Base-by-base conservation (phyloP, 2,113 vertebrate species). In the Varanus salvator region DNA sequence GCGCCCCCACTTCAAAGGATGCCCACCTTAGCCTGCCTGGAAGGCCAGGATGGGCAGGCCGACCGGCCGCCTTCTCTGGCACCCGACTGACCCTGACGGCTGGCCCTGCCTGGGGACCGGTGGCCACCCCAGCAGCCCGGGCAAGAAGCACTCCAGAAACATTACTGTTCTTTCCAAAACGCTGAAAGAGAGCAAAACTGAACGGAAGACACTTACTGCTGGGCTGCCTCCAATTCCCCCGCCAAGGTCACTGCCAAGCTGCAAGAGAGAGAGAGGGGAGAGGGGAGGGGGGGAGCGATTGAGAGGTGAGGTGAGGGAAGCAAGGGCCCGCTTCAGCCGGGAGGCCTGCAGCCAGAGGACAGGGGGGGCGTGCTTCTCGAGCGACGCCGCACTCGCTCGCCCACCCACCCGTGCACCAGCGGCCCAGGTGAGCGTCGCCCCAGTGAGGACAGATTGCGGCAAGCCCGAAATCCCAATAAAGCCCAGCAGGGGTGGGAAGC, bases 221-320 rank as follows among this genome's bases (percentile, higher is more conserved):
- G 99, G 99, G 98, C 99, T 99, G 98, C 99, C 99, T 97, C 99
- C 99, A 98, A 99, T 99, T 98, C 99, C 99, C 97, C 98, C 99
- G 97, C 98, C 98, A 97, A 99, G 98, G 97, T 99, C 99, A 98
- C 99, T 99, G 97, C 99, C 99, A 97, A 99, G 98, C 99, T 99
- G 98, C 95, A 99, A 38, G 90, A 96, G 96, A 29, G 96, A 96
- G 93, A 96, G 91, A 96, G 95, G 96, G 96, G 93, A 4, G 7
- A 87, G 97, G 94, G 97, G 96, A 97, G 97, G 97, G 94, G 38
- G 38, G 38, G 38, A 95, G 91, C 96, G 96, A 96, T 17, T 50
- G 34, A 95, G 97, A 69, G 95, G 93, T 27, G 17, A 25, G 90
- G 94, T 97, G 96, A 97, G 96, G 97, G 93, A 92, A 95, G 96